Evolutionary conservation across 2,113 vertebrate genomes (phyloP).

Genomic region (Ophiodon elongatus): DNA sequence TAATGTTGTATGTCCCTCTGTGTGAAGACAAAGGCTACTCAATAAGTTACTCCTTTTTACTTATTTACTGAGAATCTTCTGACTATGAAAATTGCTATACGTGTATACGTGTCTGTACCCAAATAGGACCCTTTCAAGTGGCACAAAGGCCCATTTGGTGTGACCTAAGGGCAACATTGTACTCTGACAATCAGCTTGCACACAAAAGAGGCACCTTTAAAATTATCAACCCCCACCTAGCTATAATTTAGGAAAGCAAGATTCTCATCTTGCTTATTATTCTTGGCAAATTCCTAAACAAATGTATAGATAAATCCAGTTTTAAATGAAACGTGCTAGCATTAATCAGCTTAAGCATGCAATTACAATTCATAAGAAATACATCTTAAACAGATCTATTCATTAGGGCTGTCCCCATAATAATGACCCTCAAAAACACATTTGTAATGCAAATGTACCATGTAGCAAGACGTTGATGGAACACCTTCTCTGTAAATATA

Average conservation of each 20-base stretch:
- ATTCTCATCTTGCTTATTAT: background rate
- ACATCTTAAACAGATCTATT: constrained; percentile 21
- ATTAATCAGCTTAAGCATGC: constrained; percentile 27
- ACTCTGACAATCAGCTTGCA: background rate
- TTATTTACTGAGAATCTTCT: background rate
- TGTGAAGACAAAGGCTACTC: background rate
- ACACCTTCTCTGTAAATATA: constrained; percentile 28
- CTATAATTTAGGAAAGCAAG: background rate
- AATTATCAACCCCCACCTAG: background rate
- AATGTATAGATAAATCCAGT: background rate
- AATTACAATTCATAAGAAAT: constrained; percentile 29
- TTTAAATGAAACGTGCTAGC: background rate
- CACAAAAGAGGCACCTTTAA: background rate
- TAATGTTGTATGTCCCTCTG: background rate
- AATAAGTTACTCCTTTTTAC: background rate
- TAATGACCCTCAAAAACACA: constrained; percentile 27
- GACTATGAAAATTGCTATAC: background rate
- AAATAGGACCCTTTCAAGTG: constrained; percentile 4
- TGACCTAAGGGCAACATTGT: constrained; percentile 21
- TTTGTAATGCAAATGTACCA: constrained; percentile 50
- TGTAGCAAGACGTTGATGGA: constrained; percentile 34
- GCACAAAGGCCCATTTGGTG: constrained; percentile 8
- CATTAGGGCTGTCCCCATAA: constrained; percentile 30
- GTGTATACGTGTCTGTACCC: background rate
- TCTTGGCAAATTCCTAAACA: constrained; percentile 4